A percentile compares a stretch with the other conserved stretches of the same genome.
These are phyloP conservation scores for Pelosia muscerda DNA, from an alignment of 2,888 invertebrate species.

Conservation along the genomic window DNA sequence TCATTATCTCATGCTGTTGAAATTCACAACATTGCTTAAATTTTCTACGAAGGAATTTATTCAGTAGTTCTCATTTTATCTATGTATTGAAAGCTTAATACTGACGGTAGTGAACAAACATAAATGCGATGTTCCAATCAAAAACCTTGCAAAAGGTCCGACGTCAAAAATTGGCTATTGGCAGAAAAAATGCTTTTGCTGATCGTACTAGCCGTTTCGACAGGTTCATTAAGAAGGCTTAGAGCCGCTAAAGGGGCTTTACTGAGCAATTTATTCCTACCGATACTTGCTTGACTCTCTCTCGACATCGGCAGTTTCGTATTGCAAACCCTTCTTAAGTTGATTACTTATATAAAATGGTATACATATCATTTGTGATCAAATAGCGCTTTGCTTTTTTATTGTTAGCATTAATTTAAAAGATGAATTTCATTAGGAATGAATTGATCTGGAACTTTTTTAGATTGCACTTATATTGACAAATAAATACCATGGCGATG, in stretches of 20 bases:
- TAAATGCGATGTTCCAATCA: slow-evolving; percentile 10
- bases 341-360: slow-evolving; percentile 26
- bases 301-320: slow-evolving; percentile 23
- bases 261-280: slow-evolving; percentile 59
- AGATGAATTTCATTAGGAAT: not conserved
- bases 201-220: slow-evolving; percentile 61
- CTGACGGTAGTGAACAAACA: slow-evolving; percentile 9
- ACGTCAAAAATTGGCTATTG: slow-evolving; percentile 48
- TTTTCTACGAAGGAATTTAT: not conserved
- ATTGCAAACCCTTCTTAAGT: slow-evolving; percentile 23
- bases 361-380: slow-evolving; percentile 8
- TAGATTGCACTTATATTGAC: too few species aligned
- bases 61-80: not conserved
- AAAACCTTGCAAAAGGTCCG: slow-evolving; percentile 17
- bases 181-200: slow-evolving; percentile 56
- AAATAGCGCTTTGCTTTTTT: not conserved
- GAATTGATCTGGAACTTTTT: not conserved
- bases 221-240: slow-evolving; percentile 69
- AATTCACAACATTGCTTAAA: not conserved
- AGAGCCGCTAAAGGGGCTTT: slow-evolving; percentile 56
- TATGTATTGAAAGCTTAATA: not conserved
- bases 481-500: too few species aligned
- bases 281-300: slow-evolving; percentile 44
- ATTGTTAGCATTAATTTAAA: not conserved
- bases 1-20: slow-evolving; percentile 42